Evolutionary conservation across 2,888 invertebrate species (phyloP), one percentile per base, ranked within the genome.

Genomic region (Pimpla rufipes): DNA sequence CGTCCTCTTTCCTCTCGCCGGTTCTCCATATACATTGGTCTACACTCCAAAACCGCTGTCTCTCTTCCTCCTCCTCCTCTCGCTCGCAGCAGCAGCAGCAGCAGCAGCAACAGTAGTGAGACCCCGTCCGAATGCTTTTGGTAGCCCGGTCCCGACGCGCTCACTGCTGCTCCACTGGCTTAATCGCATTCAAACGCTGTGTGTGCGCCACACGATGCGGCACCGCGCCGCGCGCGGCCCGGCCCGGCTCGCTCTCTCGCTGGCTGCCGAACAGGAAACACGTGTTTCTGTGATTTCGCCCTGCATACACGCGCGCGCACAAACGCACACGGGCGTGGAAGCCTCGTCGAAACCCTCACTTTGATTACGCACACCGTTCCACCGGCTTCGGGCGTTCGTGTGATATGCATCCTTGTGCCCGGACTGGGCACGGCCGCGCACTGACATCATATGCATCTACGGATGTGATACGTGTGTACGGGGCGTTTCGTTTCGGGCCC

Each of bases 131-230:
- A 62, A 85, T 85, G 84, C 84, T 79, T 83, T 84, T 74, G 78
- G 84, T 78, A 74, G 57, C 45, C 64, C 80, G 64, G 29, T 29
- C 55, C 77, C 76, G 71, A 66, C 73, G 76, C 57, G 73, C 75
- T 62, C 35, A 37, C 79, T 83, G 84, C 87, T 88, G 86, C 87
- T 88, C 84, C 85, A 85, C 85, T 86, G 85, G 87, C 87, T 90
- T 90, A 90, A 90, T 90, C 90, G 88, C 86, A 89, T 90, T 88
- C 86, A 89, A 89, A 90, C 88, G 87, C 85, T 88, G 85, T 85
- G 88, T 85, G 80, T 77, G 81, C 64, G 76, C 70, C 83, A 68
- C 59, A 68, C 59, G 75, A 66, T 78, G 83, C 80, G 86, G 84
- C 74, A n/a, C 35, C 35, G 57, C 7, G 70, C 52, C 52, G 47